Evolutionary conservation across 2,888 invertebrate genomes (phyloP), one percentile per base, ranked within the genome.

Genomic region (Lycaena phlaeas): DNA sequence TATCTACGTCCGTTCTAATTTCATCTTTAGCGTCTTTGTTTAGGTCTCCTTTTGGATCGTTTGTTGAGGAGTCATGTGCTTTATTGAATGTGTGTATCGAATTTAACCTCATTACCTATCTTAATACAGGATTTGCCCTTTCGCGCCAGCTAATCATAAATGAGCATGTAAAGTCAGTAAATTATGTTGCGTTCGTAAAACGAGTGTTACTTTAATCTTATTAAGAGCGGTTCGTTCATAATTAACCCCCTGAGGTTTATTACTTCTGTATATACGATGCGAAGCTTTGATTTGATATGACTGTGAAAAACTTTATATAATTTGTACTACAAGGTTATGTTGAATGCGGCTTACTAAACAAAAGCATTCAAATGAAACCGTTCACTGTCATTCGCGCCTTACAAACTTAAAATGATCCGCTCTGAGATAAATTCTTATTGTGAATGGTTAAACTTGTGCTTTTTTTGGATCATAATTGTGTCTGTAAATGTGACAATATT

Each of bases 51-150:
- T 61, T 70, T 78, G 50, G 66, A 44, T 56, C 73, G 69, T 30
- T 40, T 31, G 36, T 37, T 28, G 37, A 36, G 37, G 47, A 45
- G 47, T 67, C 58, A 63, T 76, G 47, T 49, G n/a, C 53, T 37
- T 66, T 47, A 71, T 78, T 61, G 55, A 40, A 53, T 59, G 57
- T 67, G 50, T 42, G 46, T 44, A 51, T 50, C 46, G 63, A 68
- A 73, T 78, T 84, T 84, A 82, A 84, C 82, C 84, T 82, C 84
- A 84, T 84, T 84, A 82, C 82, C 84, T 82, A 84, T 84, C 84
- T 84, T 84, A 84, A 82, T 82, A 79, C 76, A 76, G 79, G 79
- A 82, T 79, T 84, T 84, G 79, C 82, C 84, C 81, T 84, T 84
- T 84, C 84, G 82, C 84, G 78, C 84, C 84, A 68, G 63, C 81